Evolutionary conservation across 2,888 invertebrate species (phyloP).

Genomic region (Cephalotes varians): DNA sequence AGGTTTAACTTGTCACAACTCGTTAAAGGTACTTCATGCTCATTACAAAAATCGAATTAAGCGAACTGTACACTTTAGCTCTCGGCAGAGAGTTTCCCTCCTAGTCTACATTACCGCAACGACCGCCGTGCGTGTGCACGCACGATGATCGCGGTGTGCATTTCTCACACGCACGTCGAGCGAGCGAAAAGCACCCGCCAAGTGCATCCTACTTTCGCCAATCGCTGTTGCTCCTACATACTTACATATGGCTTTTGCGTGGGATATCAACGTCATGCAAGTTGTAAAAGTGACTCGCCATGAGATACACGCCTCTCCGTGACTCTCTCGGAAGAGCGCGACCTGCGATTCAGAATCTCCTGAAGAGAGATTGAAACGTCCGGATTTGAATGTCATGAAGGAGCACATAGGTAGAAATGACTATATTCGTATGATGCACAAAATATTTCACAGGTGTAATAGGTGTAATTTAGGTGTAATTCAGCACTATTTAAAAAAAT

Average conservation of each 20-base stretch:
- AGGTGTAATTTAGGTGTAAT: no score
- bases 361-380: conserved; percentile 46
- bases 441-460: not conserved
- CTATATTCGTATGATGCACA: not conserved
- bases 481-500: not conserved
- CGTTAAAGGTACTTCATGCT: conserved; percentile 11
- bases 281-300: conserved; percentile 62
- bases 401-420: conserved; percentile 8
- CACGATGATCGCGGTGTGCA: conserved; percentile 51
- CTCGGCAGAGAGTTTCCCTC: conserved; percentile 40
- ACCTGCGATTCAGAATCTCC: conserved; percentile 38
- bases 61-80: conserved; percentile 22
- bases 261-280: conserved; percentile 68
- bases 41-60: conserved; percentile 39
- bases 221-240: conserved; percentile 49
- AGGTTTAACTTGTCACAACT: conserved; percentile 3
- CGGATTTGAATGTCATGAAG: conserved; percentile 17
- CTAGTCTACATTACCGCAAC: conserved; percentile 15
- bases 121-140: conserved; percentile 15
- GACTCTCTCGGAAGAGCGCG: conserved; percentile 27
- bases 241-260: conserved; percentile 63
- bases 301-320: conserved; percentile 46
- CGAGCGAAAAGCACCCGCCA: conserved; percentile 63
- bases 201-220: conserved; percentile 73
- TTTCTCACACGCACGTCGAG: conserved; percentile 43